Percentiles rank a stretch among this genome's conserved stretches.
Conservation (phyloP, 2,113 vertebrate species). For the Dromaius novaehollandiae region DNA sequence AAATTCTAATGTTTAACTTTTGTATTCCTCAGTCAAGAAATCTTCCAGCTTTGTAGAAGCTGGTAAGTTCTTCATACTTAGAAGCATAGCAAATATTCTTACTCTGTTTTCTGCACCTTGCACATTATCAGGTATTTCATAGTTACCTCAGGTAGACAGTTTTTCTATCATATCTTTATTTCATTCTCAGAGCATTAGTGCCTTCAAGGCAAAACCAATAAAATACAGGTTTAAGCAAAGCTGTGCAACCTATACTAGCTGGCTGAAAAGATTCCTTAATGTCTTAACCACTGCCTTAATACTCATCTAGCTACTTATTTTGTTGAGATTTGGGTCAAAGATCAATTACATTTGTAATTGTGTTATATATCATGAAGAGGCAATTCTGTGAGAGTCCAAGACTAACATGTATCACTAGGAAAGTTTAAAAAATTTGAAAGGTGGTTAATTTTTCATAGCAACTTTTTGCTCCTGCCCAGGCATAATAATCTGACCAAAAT, state of each 20-base stretch:
- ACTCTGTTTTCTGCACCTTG: not conserved
- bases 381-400: conserved; percentile 6
- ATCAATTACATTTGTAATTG: conserved; percentile 72
- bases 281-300: conserved; percentile 51
- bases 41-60: not conserved
- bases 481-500: not conserved
- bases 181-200: not conserved
- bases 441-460: not conserved
- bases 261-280: not conserved
- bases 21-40: not conserved
- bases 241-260: not conserved
- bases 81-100: not conserved
- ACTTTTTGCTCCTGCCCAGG: not conserved
- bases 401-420: conserved; percentile 38
- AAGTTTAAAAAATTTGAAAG: conserved; percentile 8
- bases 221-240: conserved; percentile 13
- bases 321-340: conserved; percentile 69
- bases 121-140: not conserved
- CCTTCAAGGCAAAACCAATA: not conserved
- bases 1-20: not conserved
- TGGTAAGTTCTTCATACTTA: not conserved
- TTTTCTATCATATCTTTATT: not conserved
- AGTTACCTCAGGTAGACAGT: not conserved
- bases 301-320: conserved; percentile 50
- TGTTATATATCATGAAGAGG: conserved; percentile 45